phyloP scores from a whole-genome alignment of 2,888 invertebrate genomes.

The Polydrusus tereticollis region DNA sequence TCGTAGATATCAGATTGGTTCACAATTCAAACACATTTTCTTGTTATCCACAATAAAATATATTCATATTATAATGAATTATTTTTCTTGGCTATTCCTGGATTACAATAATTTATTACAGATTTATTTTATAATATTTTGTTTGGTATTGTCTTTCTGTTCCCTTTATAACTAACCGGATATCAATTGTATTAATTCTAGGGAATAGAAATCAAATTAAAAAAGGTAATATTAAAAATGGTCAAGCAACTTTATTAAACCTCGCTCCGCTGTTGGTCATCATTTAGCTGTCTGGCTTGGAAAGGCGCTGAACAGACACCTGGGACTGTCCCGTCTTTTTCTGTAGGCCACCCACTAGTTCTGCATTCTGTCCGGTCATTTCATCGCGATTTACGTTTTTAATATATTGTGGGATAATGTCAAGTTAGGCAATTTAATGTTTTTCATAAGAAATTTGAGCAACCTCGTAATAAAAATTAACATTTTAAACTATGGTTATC shows the following conservation, averaged over 20 bases:
- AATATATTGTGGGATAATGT: background rate
- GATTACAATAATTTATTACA: no score
- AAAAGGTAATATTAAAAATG: background rate
- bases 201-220: background rate
- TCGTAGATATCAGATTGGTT: no score
- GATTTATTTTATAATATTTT: no score
- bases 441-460: background rate
- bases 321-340: conserved; percentile 21
- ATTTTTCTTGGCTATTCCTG: no score
- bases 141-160: no score
- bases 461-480: no score
- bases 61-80: no score
- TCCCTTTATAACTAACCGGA: no score
- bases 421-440: background rate
- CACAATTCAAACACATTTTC: no score
- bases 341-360: conserved; percentile 30
- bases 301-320: conserved; percentile 11
- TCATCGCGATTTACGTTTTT: conserved; percentile 22
- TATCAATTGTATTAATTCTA: no score
- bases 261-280: conserved; percentile 12
- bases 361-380: conserved; percentile 30
- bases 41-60: no score
- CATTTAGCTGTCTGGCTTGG: conserved; percentile 20
- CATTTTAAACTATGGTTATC: no score
- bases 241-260: conserved; percentile 2